Base-by-base conservation (phyloP, 2,797 vertebrate genomes). In the Catostomus latipinnis region DNA sequence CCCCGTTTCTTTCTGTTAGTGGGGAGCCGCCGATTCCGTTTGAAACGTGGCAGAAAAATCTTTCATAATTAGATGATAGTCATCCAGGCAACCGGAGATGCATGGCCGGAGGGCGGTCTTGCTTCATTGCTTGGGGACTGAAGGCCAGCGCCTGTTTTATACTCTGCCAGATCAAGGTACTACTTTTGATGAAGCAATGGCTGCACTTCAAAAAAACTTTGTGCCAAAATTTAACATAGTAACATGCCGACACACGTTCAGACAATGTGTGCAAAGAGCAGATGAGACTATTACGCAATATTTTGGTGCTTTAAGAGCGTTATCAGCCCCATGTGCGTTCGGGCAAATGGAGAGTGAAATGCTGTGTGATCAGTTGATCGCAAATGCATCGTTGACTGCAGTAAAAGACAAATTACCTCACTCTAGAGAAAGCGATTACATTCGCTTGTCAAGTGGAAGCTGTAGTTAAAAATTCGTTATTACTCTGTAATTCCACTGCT, bases 1-100 rank as follows among this genome's bases (percentile, higher is more conserved):
- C 22, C 14, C 69, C 16, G 56, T 81, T 75, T 67, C 66, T 81
- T 56, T 73, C 50, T 22, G 63, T 75, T 53, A 57, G 72, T 58
- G 77, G 66, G 3, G 70, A 79, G 71, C 80, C 80, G 5, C 45
- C 58, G 0, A 69, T 82, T n/a, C 48, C 73, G 1, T 78, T 86
- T 45, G 8, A 9, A 14, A 75, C 56, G 1, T 73, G 76, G 56
- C 10, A 68, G 18, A 50, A 45, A 45, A 11, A 83, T 80, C n/a
- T 84, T 81, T 48, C 18, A 68, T 9, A 86, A 81, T 16, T 77
- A 85, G 48, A 52, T 83, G 62, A 68, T 80, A 43, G 68, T 74
- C 0, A 73, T 83, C 8, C 6, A 79, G 46, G 71, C 68, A 7
- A 50, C 75, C 1, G 70, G 69, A 16, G 46, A 84, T 57, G 56